Evolutionary conservation across 2,113 vertebrate genomes (phyloP), one percentile per base, ranked within the genome.

Genomic region (Cyanoderma ruficeps): DNA sequence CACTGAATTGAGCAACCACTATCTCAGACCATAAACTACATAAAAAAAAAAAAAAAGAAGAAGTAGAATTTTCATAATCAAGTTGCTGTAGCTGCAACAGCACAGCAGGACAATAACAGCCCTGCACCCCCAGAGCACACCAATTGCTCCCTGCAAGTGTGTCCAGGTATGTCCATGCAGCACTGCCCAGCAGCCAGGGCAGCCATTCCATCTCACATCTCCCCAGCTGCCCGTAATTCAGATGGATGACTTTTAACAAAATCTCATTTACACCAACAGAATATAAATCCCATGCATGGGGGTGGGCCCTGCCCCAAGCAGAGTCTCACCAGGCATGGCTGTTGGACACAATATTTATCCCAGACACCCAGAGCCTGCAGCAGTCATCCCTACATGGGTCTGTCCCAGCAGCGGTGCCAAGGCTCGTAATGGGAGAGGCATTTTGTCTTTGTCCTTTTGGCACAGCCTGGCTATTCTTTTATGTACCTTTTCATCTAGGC

Each of bases 301-400:
- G 56, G 64, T 70, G 69, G 74, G 77, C 70, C 59, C 20, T 84
- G 84, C 83, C 91, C 49, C 4, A 3, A 42, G 87, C 47, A 76
- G 67, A 80, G 57, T 63, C 87, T 87, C 87, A 78, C 60, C 49
- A 87, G 15, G 19, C 55, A 53, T 47, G 76, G 77, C 69, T 84
- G 37, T 2, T 87, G 61, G 80, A 92, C 41, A 76, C 24, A 70
- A 0, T 41, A 78, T 70, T 89, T 81, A 63, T 46, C 59, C 64
- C 86, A 91, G 91, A 59, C 64, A 85, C 35, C 42, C 88, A 85
- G 56, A 74, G 88, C 89, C 86, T 63, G 52, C 76, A 83, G 90
- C 33, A 5, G 47, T 71, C 55, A 39, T 78, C 69, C 53, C 44
- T 39, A 55, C 35, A 13, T 2, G 17, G 61, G 33, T 50, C 91